phyloP scores from a whole-genome alignment of 1,140 invertebrate species.

The Bursaphelenchus mucronatus region DNA sequence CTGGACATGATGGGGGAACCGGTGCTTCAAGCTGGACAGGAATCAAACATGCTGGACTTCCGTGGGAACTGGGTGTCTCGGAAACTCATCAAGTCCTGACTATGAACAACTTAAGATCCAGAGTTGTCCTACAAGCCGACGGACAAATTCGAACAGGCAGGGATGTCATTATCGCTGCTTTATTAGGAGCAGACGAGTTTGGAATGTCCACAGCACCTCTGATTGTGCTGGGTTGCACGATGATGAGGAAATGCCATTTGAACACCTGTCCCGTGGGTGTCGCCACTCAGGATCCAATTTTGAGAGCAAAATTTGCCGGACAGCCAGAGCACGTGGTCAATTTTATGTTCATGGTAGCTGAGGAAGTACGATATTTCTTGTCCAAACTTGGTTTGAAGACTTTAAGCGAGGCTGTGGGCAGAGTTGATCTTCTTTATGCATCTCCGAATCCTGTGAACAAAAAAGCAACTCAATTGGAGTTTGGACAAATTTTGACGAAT shows the following conservation, averaged over 20 bases:
- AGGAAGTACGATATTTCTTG: constrained; percentile 79
- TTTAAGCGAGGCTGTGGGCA: constrained; percentile 87
- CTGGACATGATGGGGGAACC: constrained; percentile 95
- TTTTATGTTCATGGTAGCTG: constrained; percentile 85
- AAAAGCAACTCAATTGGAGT: constrained; percentile 80
- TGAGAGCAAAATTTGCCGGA: constrained; percentile 92
- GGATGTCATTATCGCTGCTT: constrained; percentile 90
- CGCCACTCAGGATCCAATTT: constrained; percentile 86
- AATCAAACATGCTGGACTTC: constrained; percentile 84
- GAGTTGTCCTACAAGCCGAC: constrained; percentile 89
- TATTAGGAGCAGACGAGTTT: constrained; percentile 95
- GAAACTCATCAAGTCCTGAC: constrained; percentile 93
- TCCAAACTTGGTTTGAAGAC: constrained; percentile 79
- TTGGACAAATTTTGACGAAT: constrained; percentile 79
- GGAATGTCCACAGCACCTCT: constrained; percentile 85
- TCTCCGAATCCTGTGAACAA: constrained; percentile 66
- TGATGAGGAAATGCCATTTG: constrained; percentile 99
- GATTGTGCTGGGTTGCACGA: constrained; percentile 93
- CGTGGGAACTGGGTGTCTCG: constrained; percentile 93
- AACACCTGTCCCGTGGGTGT: constrained; percentile 99
- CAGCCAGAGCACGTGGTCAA: constrained; percentile 96
- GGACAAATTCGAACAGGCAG: constrained; percentile 87
- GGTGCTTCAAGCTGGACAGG: constrained; percentile 87
- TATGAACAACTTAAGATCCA: constrained; percentile 86
- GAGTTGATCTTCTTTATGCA: constrained; percentile 75